These are phyloP conservation scores for Clamator glandarius DNA, from an alignment of 2,797 vertebrate species.

Conservation along the genomic window DNA sequence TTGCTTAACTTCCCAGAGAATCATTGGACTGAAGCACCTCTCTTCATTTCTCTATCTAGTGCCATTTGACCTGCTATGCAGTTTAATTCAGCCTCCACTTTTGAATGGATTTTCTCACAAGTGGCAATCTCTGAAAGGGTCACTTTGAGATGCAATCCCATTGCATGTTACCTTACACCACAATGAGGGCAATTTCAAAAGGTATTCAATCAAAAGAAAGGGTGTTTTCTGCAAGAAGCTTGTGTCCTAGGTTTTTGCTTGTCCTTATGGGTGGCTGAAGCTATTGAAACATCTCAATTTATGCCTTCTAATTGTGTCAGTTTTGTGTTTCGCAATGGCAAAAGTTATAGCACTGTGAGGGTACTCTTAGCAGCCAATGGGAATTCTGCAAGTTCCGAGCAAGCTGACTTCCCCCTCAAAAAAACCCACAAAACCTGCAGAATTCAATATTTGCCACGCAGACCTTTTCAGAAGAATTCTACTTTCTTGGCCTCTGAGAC, in stretches of 20 bases:
- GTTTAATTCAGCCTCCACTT: slow-evolving; percentile 76
- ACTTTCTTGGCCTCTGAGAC: not conserved
- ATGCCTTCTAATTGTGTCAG: not conserved
- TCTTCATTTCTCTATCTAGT: slow-evolving; percentile 77
- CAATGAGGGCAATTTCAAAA: slow-evolving; percentile 77
- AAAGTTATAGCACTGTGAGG: not conserved
- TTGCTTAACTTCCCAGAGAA: slow-evolving; percentile 77
- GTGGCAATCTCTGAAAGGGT: slow-evolving; percentile 77
- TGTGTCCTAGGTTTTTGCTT: slow-evolving; percentile 26
- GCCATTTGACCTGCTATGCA: slow-evolving; percentile 75
- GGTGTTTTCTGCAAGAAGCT: slow-evolving; percentile 70
- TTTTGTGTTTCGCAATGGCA: slow-evolving; percentile 11
- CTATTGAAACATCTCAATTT: slow-evolving; percentile 38
- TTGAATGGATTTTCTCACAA: slow-evolving; percentile 78
- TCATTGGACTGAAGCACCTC: slow-evolving; percentile 76
- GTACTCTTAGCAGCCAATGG: not conserved
- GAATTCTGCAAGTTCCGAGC: not conserved
- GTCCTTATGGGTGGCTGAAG: slow-evolving; percentile 49
- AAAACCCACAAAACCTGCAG: not conserved
- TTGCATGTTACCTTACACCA: slow-evolving; percentile 60
- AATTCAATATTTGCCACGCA: not conserved
- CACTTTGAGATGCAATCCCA: slow-evolving; percentile 70
- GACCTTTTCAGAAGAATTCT: not conserved
- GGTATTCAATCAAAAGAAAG: slow-evolving; percentile 74
- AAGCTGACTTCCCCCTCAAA: not conserved